Base-by-base conservation (phyloP, 2,888 invertebrate species). In the Lysandra coridon region DNA sequence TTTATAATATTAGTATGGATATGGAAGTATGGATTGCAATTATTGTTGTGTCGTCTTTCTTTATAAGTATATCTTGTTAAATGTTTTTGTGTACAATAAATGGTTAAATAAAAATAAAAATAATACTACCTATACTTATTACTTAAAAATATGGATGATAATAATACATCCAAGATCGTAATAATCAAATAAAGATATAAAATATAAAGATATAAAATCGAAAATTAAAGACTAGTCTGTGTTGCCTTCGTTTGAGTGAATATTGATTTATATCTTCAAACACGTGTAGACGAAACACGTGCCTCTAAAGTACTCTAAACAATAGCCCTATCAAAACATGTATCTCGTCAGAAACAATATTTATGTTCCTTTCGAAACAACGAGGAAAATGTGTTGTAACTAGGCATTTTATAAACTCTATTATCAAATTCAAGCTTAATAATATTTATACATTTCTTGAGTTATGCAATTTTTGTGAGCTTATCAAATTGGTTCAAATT, bases 381-480 rank as follows among this genome's bases (percentile, higher is more conserved):
- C 49, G 10, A 69, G 64, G 30, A 30, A 69, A 69, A 69, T 69
- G 64, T 64, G 10, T 23, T 30, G 64, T 62, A n/a, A 37, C 33
- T 40, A 62, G 30, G 12, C 4, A 69, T 69, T 69, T 69, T 64
- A 10, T 64, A 64, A 64, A 64, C 30, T 64, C 30, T 64, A 30
- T 64, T 33, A 69, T 69, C 64, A 64, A 33, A 10, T 2, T 30
- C 30, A 10, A 30, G 14, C 33, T 37, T 17, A 69, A 69, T 69
- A 69, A 69, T 69, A 69, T 69, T 69, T 69, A 37, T 69, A 69
- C 69, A 69, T 14, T 14, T 69, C 64, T 30, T 14, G 33, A 12
- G 33, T 14, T 69, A 69, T 33, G 33, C 30, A 69, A 69, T 69
- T 69, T 69, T 33, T 4, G 33, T 69, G 14, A 33, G 64, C 12